These are phyloP conservation scores for Dichetophora obliterata DNA, from an alignment of 2,888 invertebrate genomes.

Conservation along the genomic window DNA sequence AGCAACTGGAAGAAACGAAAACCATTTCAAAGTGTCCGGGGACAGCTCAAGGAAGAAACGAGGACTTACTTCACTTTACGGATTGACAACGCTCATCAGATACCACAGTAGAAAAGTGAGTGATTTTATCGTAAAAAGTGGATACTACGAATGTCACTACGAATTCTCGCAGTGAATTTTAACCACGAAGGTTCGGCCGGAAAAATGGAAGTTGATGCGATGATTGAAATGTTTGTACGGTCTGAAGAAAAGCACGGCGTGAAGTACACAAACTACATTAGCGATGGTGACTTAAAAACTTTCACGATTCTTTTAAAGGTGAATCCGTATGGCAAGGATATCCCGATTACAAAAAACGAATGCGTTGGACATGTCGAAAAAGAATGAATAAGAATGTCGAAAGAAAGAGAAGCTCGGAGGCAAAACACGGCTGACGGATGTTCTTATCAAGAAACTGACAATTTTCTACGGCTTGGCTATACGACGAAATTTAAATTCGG, in stretches of 20 bases:
- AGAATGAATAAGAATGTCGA: too few species aligned
- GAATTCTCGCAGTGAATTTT: not conserved
- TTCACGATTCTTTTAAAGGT: too few species aligned
- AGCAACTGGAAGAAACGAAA: not conserved
- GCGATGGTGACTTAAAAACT: too few species aligned
- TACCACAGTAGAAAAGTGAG: constrained; percentile 8
- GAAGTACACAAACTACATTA: not conserved
- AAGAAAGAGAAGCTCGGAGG: too few species aligned
- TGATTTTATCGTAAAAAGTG: constrained; percentile 10
- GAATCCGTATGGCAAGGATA: too few species aligned
- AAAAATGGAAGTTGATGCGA: not conserved
- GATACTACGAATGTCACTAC: not conserved
- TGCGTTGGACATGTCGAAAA: too few species aligned
- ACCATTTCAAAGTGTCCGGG: not conserved
- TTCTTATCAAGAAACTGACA: too few species aligned
- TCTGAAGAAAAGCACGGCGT: not conserved
- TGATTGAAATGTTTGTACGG: not conserved
- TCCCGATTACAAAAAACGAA: too few species aligned
- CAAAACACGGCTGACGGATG: too few species aligned
- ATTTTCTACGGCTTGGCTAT: too few species aligned
- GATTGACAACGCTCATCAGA: not conserved
- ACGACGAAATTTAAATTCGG: too few species aligned
- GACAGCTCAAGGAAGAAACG: not conserved
- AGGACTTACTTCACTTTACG: not conserved
- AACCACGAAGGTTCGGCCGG: not conserved